These are phyloP conservation scores for Dorcus parallelipipedus DNA, from an alignment of 2,888 invertebrate species.

Conservation along the genomic window DNA sequence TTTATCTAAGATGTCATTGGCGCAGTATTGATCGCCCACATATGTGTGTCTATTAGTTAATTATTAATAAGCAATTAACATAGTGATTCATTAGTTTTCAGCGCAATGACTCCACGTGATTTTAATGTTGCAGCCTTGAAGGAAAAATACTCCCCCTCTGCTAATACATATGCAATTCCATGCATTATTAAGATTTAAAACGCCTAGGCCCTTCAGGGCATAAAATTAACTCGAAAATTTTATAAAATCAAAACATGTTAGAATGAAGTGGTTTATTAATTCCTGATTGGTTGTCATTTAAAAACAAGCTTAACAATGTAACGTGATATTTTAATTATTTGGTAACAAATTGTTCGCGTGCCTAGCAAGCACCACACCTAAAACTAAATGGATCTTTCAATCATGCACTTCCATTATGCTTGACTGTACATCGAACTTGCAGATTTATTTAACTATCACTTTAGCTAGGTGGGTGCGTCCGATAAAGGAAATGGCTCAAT, in stretches of 20 bases:
- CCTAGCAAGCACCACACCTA: constrained; percentile 25
- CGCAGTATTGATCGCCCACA: not conserved
- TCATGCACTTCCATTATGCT: constrained; percentile 20
- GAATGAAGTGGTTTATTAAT: too few species aligned
- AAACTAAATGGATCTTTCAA: constrained; percentile 25
- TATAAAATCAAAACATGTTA: too few species aligned
- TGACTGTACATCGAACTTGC: constrained; percentile 19
- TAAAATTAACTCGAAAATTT: too few species aligned
- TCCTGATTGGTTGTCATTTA: too few species aligned
- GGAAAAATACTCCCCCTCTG: too few species aligned
- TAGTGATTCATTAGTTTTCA: not conserved
- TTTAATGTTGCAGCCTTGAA: not conserved
- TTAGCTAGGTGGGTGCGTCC: constrained; percentile 16
- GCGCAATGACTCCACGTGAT: not conserved
- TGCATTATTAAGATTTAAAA: too few species aligned
- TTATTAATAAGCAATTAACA: constrained; percentile 1
- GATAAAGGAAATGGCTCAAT: constrained; percentile 25
- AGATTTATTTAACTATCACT: constrained; percentile 23
- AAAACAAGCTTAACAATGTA: not conserved
- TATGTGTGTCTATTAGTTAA: not conserved
- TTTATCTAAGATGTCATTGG: constrained; percentile 3
- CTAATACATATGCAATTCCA: too few species aligned
- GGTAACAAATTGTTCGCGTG: constrained; percentile 23
- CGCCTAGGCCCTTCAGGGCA: too few species aligned
- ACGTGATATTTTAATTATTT: constrained; percentile 26